Conservation (phyloP, 2,797 vertebrate genomes). For the Characodon lateralis region DNA sequence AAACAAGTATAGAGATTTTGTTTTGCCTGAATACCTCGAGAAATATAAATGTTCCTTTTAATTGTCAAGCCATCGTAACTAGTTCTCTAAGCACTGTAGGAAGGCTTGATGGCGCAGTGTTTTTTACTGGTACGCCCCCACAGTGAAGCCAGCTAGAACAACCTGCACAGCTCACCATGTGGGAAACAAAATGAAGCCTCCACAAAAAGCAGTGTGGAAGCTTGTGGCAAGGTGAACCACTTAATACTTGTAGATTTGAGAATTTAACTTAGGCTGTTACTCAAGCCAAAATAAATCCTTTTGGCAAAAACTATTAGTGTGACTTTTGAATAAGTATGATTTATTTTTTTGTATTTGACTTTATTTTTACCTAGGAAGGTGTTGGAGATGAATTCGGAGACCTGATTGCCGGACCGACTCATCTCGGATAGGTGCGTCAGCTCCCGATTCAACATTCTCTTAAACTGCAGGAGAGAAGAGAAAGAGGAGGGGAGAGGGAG, state of each 20-base stretch:
- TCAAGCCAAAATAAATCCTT: neutral
- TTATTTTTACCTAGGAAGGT: constrained; percentile 93
- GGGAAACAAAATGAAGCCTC: constrained; percentile 21
- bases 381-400: constrained; percentile 99
- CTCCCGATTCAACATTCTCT: constrained; percentile 99
- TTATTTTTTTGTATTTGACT: neutral
- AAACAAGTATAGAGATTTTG: neutral
- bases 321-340: neutral
- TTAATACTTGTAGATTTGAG: constrained; percentile 7
- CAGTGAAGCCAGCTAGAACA: constrained; percentile 59
- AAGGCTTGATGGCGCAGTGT: constrained; percentile 69
- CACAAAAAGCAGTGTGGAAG: constrained; percentile 33
- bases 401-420: constrained; percentile 99
- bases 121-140: constrained; percentile 72
- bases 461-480: constrained; percentile 85
- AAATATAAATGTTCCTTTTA: neutral
- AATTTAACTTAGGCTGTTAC: neutral
- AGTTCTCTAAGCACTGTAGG: constrained; percentile 28
- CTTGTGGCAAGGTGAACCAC: neutral
- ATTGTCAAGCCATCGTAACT: constrained; percentile 4
- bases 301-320: neutral
- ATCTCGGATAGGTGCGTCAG: constrained; percentile 99
- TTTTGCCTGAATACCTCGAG: neutral
- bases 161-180: constrained; percentile 46
- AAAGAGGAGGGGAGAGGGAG: constrained; percentile 5